Conservation (phyloP, 37 sponge, comb jelly and placozoan genomes). For the Beroe forskalii region DNA sequence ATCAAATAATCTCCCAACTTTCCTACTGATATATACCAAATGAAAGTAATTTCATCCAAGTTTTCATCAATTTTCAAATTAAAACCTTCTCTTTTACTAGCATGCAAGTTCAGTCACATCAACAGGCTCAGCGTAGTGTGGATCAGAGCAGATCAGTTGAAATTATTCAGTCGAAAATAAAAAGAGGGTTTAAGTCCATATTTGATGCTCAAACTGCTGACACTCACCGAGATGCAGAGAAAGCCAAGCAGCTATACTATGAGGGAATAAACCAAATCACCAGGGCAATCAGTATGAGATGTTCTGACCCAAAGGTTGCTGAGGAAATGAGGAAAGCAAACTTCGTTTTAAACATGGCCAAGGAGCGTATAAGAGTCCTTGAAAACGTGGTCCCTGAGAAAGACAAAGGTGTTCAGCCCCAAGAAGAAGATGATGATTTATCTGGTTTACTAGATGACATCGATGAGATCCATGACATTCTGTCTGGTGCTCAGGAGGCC, state of each 20-base stretch:
- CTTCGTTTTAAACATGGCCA: constrained; percentile 51
- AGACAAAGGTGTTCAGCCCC: background rate
- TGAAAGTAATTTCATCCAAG: no score
- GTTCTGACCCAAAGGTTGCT: background rate
- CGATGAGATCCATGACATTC: constrained; percentile 34
- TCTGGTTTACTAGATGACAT: constrained; percentile 8
- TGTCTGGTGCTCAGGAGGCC: constrained; percentile 43
- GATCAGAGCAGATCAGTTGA: background rate
- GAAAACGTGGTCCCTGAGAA: constrained; percentile 2
- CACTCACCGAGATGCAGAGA: background rate
- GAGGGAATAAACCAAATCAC: constrained; percentile 33
- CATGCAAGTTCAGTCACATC: background rate
- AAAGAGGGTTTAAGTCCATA: background rate
- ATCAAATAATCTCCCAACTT: no score
- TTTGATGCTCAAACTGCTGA: constrained; percentile 58
- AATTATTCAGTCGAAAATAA: constrained; percentile 19
- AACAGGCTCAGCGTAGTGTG: background rate
- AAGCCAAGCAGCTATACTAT: constrained; percentile 29
- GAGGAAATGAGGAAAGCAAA: constrained; percentile 20
- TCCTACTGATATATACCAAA: no score
- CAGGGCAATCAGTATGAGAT: constrained; percentile 53
- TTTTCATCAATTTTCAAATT: no score
- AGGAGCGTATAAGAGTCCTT: constrained; percentile 48
- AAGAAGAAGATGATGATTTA: constrained; percentile 23
- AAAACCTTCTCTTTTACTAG: no score